Percentiles rank a stretch among this genome's conserved stretches.
Evolutionary conservation across 2,113 vertebrate species (phyloP).

Genomic region (Lichenostomus cassidix): DNA sequence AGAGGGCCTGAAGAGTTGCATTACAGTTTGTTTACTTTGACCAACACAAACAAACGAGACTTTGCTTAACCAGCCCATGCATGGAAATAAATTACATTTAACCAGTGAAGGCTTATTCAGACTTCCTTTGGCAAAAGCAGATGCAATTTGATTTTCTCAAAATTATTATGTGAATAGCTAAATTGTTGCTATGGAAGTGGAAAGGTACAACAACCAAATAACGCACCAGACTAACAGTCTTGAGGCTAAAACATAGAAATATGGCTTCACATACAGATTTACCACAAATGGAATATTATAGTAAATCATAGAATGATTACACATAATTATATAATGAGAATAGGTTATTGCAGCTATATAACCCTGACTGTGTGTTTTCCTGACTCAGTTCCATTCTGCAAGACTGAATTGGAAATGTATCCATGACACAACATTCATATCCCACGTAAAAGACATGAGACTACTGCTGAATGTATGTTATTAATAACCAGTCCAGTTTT

Average conservation of each 20-base stretch:
- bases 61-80: not conserved
- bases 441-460: not conserved
- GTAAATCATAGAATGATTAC: not conserved
- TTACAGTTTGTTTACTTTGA: not conserved
- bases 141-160: conserved; percentile 1
- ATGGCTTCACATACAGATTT: not conserved
- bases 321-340: not conserved
- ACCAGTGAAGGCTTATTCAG: not conserved
- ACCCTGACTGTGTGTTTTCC: not conserved
- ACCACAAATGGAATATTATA: not conserved
- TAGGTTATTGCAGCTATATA: not conserved
- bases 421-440: not conserved
- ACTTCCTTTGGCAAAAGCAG: conserved; percentile 14
- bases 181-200: conserved; percentile 31
- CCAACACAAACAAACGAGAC: not conserved
- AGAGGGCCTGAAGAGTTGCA: not conserved
- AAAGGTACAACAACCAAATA: not conserved
- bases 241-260: not conserved
- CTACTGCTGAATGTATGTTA: not conserved
- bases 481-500: not conserved
- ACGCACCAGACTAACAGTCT: not conserved
- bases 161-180: not conserved
- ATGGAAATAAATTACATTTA: not conserved
- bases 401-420: not conserved
- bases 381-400: accelerated